These are phyloP conservation scores for Mycteria americana DNA, from an alignment of 2,797 vertebrate genomes.

Conservation along the genomic window DNA sequence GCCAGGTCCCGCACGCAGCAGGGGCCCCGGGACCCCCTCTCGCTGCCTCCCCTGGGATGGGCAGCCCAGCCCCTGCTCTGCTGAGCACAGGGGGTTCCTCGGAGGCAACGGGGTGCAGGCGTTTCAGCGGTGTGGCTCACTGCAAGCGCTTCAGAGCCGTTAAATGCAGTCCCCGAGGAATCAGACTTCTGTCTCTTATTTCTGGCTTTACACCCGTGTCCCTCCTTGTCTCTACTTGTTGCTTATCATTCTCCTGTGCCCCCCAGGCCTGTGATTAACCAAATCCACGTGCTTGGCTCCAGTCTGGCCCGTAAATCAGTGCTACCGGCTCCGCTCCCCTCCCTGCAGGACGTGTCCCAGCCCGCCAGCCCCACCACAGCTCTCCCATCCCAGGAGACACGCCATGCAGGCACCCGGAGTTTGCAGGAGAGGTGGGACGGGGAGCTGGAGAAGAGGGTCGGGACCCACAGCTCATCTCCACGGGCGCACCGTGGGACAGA, in stretches of 20 bases:
- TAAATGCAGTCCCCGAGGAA: not conserved
- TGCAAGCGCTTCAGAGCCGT: not conserved
- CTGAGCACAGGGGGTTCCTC: rapidly evolving
- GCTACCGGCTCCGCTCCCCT: rapidly evolving
- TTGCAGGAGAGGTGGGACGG: not conserved
- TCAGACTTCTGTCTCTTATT: not conserved
- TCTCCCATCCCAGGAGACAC: not conserved
- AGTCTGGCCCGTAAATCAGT: rapidly evolving
- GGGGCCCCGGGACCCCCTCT: not conserved
- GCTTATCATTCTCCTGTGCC: not conserved
- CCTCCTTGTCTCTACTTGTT: conserved; percentile 3
- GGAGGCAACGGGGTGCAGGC: rapidly evolving
- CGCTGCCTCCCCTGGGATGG: rapidly evolving
- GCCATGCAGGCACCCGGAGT: rapidly evolving
- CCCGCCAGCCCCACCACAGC: not conserved
- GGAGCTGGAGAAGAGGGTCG: not conserved
- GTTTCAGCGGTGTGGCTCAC: rapidly evolving
- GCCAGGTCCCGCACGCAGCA: rapidly evolving
- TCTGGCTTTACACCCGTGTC: not conserved
- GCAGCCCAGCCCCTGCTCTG: not conserved
- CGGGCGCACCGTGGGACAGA: rapidly evolving
- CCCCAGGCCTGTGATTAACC: not conserved
- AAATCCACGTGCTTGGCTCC: not conserved
- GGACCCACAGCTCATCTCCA: rapidly evolving
- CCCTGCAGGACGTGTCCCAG: not conserved